Conservation (phyloP, 2,888 invertebrate species). For the Thecocarcelia acutangulata region DNA sequence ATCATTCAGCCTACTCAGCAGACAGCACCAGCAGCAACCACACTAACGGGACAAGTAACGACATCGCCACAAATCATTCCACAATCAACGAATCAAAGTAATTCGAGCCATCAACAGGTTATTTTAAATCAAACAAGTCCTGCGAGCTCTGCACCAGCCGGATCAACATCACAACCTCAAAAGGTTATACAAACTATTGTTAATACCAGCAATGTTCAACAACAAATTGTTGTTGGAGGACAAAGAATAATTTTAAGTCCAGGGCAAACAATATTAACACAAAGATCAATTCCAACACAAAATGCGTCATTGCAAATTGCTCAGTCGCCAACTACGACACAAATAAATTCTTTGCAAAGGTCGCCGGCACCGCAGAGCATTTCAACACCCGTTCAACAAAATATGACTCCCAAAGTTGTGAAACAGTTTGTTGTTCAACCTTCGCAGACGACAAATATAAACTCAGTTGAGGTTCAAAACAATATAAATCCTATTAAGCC, state of each 20-base stretch:
- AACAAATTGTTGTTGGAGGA: conserved; percentile 81
- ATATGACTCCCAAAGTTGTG: conserved; percentile 73
- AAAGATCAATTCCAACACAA: conserved; percentile 77
- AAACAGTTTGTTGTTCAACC: conserved; percentile 76
- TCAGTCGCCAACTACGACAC: conserved; percentile 59
- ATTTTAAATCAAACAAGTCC: conserved; percentile 72
- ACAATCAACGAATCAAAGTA: conserved; percentile 55
- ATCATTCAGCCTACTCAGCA: conserved; percentile 78
- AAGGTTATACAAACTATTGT: conserved; percentile 81
- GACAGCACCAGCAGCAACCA: conserved; percentile 69
- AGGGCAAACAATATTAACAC: conserved; percentile 81
- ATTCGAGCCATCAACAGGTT: conserved; percentile 71
- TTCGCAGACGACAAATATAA: conserved; percentile 69
- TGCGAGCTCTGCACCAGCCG: conserved; percentile 28
- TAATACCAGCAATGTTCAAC: conserved; percentile 80
- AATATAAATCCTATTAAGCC: conserved; percentile 64
- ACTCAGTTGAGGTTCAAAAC: conserved; percentile 77
- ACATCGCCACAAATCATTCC: too few species aligned
- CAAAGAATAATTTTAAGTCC: conserved; percentile 81
- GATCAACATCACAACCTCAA: conserved; percentile 74
- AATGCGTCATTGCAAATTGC: conserved; percentile 76
- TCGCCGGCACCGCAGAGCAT: conserved; percentile 64
- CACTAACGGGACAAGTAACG: conserved; percentile 67
- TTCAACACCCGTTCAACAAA: conserved; percentile 68
- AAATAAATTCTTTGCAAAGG: conserved; percentile 71